Evolutionary conservation across 2,888 invertebrate genomes (phyloP), one percentile per base, ranked within the genome.

Genomic region (Griposia aprilina): DNA sequence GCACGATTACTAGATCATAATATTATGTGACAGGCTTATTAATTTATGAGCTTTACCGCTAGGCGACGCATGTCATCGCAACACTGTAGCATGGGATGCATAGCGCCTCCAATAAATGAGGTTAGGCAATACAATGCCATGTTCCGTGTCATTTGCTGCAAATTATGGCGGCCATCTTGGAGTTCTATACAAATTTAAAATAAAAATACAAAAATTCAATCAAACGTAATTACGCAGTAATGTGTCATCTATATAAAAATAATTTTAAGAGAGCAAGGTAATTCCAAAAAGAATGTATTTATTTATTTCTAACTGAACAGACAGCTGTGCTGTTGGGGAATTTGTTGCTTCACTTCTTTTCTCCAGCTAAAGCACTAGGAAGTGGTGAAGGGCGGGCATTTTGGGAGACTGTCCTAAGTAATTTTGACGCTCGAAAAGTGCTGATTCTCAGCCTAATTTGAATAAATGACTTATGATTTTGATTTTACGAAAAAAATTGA

Each of bases 1-100:
- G 66, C 13, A 57, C 45, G 68, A 80, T 83, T 70, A 76, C 69
- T 79, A 83, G 45, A 79, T 83, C 80, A 83, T 73, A 78, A 82
- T 82, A 76, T 75, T 66, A 83, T 69, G 45, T 76, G 74, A 73
- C 83, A 62, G 50, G 55, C 8, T 62, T 79, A 83, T 76, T 73
- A 80, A 83, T 83, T 83, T 83, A 80, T 80, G 80, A 36, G 50
- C 45, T 15, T 55, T 23, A 30, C 36, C 30, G 36, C 50, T 52
- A 41, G 41, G 57, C 62, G 20, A 66, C 57, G 75, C 75, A 17
- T 73, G 73, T 73, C 62, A 17, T 11, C 36, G 57, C 57, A 73
- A 80, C 36, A 57, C n/a, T 57, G 62, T 65, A 36, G 45, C n/a
- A 17, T 5, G 48, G 59, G 4, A 71, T 69, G 52, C 15, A 23